These are phyloP conservation scores for Nipponia nippon DNA, from an alignment of 2,113 vertebrate species.

Conservation along the genomic window DNA sequence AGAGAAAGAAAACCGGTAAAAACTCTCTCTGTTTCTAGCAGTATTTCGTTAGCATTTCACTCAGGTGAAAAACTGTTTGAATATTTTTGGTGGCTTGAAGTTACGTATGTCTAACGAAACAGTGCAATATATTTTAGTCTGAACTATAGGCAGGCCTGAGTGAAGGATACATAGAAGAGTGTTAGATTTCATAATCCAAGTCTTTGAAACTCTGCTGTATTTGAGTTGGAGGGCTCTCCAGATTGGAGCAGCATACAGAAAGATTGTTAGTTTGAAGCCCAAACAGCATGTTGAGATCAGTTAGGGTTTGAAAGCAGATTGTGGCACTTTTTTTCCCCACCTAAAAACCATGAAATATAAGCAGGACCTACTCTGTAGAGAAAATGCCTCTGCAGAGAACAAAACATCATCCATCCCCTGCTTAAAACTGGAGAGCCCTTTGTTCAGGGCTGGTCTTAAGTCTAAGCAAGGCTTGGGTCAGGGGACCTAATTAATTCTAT, in stretches of 20 bases:
- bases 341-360: not conserved
- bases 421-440: not conserved
- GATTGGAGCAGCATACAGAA: not conserved
- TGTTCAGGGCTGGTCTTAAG: not conserved
- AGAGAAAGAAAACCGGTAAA: conserved; percentile 95
- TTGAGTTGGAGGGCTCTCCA: not conserved
- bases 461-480: not conserved
- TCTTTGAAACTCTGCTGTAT: not conserved
- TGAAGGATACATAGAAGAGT: not conserved
- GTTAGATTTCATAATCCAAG: not conserved
- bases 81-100: not conserved
- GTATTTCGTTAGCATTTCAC: rapidly evolving
- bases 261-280: not conserved
- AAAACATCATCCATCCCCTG: not conserved
- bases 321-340: not conserved
- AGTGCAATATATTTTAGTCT: not conserved
- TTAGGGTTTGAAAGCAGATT: not conserved
- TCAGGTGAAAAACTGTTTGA: not conserved
- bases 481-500: not conserved
- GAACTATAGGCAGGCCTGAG: not conserved
- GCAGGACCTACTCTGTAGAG: not conserved
- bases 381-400: not conserved
- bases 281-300: not conserved
- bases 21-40: not conserved
- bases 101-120: not conserved